phyloP scores from a whole-genome alignment of 2,113 vertebrate genomes.

The Poecilia latipinna region DNA sequence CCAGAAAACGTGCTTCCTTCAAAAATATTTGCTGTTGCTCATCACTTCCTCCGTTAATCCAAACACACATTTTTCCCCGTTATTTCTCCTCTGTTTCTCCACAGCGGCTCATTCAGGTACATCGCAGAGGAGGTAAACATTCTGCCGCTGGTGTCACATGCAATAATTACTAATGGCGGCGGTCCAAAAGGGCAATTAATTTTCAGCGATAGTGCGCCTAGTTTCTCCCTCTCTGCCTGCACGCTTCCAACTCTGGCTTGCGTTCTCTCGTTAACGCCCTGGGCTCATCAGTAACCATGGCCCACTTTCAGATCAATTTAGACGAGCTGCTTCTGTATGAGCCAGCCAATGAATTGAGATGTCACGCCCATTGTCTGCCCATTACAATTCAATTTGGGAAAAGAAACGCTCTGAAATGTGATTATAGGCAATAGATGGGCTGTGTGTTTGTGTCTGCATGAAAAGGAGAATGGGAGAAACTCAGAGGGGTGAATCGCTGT shows the following conservation, averaged over 20 bases:
- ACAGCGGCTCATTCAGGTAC: conserved; percentile 22
- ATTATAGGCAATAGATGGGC: conserved; percentile 41
- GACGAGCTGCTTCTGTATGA: conserved; percentile 48
- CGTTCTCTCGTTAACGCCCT: conserved; percentile 42
- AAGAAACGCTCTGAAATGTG: conserved; percentile 57
- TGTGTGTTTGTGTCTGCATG: conserved; percentile 1
- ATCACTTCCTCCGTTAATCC: conserved; percentile 8
- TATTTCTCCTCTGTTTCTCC: conserved; percentile 15
- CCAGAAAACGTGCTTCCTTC: conserved; percentile 10
- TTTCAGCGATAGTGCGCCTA: conserved; percentile 31
- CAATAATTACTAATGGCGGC: conserved; percentile 40
- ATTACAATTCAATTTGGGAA: conserved; percentile 71
- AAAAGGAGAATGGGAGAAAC: not conserved
- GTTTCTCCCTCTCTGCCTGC: conserved; percentile 11
- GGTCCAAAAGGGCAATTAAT: conserved; percentile 54
- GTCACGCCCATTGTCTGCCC: conserved; percentile 65
- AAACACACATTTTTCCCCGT: conserved; percentile 2
- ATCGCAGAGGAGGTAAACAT: not conserved
- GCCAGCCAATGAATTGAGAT: conserved; percentile 55
- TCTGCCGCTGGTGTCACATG: conserved; percentile 26
- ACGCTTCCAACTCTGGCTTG: conserved; percentile 17
- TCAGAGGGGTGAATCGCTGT: not conserved
- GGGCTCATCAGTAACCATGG: conserved; percentile 52
- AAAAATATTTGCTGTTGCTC: conserved; percentile 4
- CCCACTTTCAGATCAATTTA: conserved; percentile 59